Conservation (phyloP, 2,888 invertebrate species). For the Chymomyza amoena region DNA sequence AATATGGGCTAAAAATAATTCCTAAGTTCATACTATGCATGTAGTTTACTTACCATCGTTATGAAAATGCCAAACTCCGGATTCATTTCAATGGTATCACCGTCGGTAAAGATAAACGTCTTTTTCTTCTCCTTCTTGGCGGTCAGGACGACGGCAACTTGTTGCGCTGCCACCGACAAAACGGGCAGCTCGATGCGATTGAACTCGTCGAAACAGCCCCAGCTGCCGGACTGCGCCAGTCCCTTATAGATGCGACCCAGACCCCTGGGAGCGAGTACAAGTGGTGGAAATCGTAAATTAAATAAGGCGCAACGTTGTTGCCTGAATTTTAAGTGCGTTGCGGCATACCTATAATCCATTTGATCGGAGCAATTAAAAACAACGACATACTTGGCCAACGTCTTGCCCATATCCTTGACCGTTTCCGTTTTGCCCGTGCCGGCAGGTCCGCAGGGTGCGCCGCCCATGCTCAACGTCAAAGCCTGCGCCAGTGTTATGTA, state of each 20-base stretch:
- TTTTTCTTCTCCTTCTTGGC: conserved; percentile 97
- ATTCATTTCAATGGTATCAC: conserved; percentile 94
- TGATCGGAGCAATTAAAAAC: conserved; percentile 99
- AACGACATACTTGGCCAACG: conserved; percentile 96
- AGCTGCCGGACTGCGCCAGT: conserved; percentile 95
- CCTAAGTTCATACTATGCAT: neutral
- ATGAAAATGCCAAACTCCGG: conserved; percentile 98
- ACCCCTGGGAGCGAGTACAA: conserved; percentile 81
- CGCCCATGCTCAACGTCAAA: conserved; percentile 96
- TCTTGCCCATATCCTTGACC: conserved; percentile 98
- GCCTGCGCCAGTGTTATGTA: conserved; percentile 98
- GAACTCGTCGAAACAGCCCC: conserved; percentile 99
- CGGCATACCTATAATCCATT: conserved; percentile 91
- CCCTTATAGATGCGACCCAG: conserved; percentile 97
- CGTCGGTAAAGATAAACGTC: conserved; percentile 95
- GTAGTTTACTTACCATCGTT: conserved; percentile 87
- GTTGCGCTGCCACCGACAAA: conserved; percentile 96
- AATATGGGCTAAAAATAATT: conserved; percentile 82
- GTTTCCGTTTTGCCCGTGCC: conserved; percentile 99
- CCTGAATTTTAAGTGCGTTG: conserved; percentile 37
- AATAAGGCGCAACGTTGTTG: conserved; percentile 32
- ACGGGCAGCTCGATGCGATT: conserved; percentile 97
- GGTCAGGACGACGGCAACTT: conserved; percentile 94
- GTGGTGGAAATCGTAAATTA: conserved; percentile 22
- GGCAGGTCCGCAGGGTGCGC: conserved; percentile 97